Percentiles rank a stretch among this genome's conserved stretches.
Evolutionary conservation across 2,113 vertebrate species (phyloP).

Genomic region (Murina feae): DNA sequence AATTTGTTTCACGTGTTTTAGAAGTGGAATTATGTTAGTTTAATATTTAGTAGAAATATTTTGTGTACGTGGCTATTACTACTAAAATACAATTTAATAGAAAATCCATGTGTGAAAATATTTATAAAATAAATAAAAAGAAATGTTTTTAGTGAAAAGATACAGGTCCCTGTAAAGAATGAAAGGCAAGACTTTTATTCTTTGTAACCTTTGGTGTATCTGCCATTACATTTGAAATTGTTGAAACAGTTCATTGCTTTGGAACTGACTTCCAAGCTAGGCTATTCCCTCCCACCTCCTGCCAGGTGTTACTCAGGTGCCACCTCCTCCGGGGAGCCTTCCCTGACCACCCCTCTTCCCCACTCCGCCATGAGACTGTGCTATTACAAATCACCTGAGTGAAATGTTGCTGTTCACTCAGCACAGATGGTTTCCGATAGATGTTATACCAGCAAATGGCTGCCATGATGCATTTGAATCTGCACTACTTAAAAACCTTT

Average conservation of each 20-base stretch:
- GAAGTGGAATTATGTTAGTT: background rate
- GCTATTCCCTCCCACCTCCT: background rate
- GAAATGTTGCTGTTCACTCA: background rate
- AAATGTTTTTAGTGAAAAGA: background rate
- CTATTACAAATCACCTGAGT: background rate
- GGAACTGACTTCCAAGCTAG: background rate
- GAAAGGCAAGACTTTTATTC: background rate
- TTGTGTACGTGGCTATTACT: background rate
- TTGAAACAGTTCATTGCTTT: background rate
- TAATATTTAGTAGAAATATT: background rate
- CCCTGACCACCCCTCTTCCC: background rate
- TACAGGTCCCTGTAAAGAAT: background rate
- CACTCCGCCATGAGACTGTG: background rate
- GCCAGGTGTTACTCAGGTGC: accelerated
- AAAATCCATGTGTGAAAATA: background rate
- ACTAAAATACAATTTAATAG: background rate
- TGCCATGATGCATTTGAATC: background rate
- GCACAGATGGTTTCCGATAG: background rate
- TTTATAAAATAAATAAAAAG: background rate
- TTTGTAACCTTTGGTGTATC: background rate
- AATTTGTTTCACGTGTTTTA: background rate
- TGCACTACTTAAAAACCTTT: background rate
- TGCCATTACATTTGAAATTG: background rate
- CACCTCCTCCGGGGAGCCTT: background rate
- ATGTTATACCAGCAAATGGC: background rate